Base-by-base conservation (phyloP, 2,113 vertebrate species). In the Channa maculata region DNA sequence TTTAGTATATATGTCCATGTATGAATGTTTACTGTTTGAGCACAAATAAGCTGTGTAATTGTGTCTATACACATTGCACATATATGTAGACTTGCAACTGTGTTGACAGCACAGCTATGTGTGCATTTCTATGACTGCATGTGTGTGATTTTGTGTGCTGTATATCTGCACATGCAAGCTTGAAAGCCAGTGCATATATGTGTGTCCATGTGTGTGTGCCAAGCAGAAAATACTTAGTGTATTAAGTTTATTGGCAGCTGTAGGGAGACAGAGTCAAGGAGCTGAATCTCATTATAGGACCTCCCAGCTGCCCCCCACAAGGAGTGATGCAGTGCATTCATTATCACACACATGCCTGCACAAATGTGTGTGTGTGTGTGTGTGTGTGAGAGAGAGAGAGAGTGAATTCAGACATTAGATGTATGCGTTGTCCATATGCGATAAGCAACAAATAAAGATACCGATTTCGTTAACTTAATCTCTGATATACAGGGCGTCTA, bases 321-420 rank as follows among this genome's bases (percentile, higher is more conserved):
- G 86, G 92, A 94, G 94, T 93, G 95, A 96, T 96, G 96, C 95
- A 95, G 94, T 90, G 94, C 71, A 91, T 91, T 86, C 82, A 90
- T 88, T 90, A 86, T 67, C 70, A 80, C 83, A 84, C 77, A 81
- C 71, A 86, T 69, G 63, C 80, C 57, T 53, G 51, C 73, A 88
- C 36, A 24, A 37, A 45, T 64, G 77, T 69, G 63, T 75, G 55
- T 51, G 37, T 39, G 62, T 62, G 37, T 54, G 38, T 77, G 6
- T 49, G 69, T 63, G 67, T 71, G 58, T 43, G 51, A 7, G 13
- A 44, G 54, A n/a, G 46, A 43, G 15, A 37, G 45, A 45, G 45
- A 38, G 15, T 8, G 68, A 36, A 38, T 38, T 37, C 6, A 64
- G 46, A 24, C 1, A 72, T 33, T 62, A 11, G 36, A 39, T 78